A percentile compares a stretch with the other conserved stretches of the same genome.
Conservation (phyloP, 2,113 vertebrate genomes). For the Nymphicus hollandicus region DNA sequence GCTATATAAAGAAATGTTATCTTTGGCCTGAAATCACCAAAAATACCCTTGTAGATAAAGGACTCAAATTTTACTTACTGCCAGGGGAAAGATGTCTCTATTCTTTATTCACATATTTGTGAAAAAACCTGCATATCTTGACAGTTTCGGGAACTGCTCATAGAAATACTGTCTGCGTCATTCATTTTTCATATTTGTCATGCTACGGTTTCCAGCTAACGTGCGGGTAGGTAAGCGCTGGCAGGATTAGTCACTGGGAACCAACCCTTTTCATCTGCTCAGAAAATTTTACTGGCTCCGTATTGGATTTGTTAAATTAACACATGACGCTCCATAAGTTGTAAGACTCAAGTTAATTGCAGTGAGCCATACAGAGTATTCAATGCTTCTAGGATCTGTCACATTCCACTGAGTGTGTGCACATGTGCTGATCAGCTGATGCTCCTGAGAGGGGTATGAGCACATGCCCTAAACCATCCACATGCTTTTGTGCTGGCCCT, state of each 20-base stretch:
- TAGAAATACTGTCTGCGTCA: not conserved
- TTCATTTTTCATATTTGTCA: not conserved
- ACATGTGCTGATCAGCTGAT: not conserved
- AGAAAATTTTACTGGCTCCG: not conserved
- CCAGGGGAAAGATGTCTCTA: not conserved
- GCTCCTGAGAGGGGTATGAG: not conserved
- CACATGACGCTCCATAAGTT: not conserved
- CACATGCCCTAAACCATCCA: not conserved
- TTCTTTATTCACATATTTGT: not conserved
- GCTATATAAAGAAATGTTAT: not conserved
- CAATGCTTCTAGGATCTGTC: accelerated
- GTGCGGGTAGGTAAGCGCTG: accelerated
- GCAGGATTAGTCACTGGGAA: not conserved
- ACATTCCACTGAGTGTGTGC: accelerated
- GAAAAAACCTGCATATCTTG: not conserved
- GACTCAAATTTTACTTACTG: not conserved
- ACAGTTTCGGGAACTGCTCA: not conserved
- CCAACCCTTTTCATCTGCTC: not conserved
- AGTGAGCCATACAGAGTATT: not conserved
- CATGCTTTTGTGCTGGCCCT: not conserved
- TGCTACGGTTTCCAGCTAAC: not conserved
- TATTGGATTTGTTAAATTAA: not conserved
- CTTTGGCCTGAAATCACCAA: not conserved
- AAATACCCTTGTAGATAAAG: not conserved
- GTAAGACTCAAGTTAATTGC: not conserved